These are phyloP conservation scores for Zeugodacus cucurbitae DNA, from an alignment of 1,140 invertebrate genomes.

Conservation along the genomic window DNA sequence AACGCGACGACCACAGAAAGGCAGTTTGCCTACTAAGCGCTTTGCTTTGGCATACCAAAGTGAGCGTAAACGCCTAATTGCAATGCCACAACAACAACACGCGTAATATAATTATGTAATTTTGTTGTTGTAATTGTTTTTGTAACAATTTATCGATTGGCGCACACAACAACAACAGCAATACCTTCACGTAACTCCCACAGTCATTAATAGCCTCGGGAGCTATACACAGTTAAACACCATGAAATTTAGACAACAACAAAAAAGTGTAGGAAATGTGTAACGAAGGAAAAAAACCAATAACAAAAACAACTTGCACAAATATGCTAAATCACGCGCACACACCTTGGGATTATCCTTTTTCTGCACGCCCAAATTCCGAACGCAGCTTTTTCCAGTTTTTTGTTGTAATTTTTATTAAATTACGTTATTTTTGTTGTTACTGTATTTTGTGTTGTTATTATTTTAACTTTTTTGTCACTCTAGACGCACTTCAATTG, in stretches of 20 bases:
- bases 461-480: neutral
- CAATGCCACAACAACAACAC: neutral
- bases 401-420: neutral
- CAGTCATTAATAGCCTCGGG: neutral
- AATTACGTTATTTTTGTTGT: neutral
- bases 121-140: neutral
- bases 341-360: neutral
- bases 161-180: neutral
- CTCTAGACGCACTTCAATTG: neutral
- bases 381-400: neutral
- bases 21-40: neutral
- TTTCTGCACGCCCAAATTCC: neutral
- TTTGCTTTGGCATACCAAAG: neutral
- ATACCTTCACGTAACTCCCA: neutral
- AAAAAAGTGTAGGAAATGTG: neutral
- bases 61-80: neutral
- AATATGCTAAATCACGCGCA: slow-evolving; percentile 1
- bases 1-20: neutral
- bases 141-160: neutral
- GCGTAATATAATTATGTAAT: neutral
- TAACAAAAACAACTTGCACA: neutral
- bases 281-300: neutral
- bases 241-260: neutral
- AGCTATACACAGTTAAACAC: no score
- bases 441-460: neutral